phyloP scores from a whole-genome alignment of 1,140 invertebrate genomes.

The Heliconius congener region DNA sequence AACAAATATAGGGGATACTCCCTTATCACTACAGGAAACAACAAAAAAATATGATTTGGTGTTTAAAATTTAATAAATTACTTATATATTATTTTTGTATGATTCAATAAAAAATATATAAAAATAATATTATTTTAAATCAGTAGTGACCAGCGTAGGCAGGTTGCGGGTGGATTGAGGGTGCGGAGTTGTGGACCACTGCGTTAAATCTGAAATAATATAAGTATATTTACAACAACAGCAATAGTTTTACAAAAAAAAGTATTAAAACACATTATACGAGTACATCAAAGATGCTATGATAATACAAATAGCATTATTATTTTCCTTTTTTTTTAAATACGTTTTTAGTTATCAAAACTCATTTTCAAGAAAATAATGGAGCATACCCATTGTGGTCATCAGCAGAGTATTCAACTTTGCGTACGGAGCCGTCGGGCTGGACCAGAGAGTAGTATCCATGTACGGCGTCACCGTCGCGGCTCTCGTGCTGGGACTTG shows the following conservation, averaged over 20 bases:
- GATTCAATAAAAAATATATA: slow-evolving; percentile 4
- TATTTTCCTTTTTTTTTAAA: neutral
- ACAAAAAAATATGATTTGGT: slow-evolving; percentile 11
- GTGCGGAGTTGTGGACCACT: slow-evolving; percentile 82
- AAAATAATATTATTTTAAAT: slow-evolving; percentile 16
- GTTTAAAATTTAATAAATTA: neutral
- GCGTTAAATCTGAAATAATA: slow-evolving; percentile 82
- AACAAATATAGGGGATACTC: neutral
- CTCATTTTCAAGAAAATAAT: neutral
- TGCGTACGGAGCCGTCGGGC: slow-evolving; percentile 67
- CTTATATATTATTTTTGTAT: slow-evolving; percentile 8
- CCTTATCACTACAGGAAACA: neutral
- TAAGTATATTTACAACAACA: neutral
- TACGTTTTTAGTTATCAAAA: too few relatives aligned
- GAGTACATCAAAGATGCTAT: too few relatives aligned
- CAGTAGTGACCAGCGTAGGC: slow-evolving; percentile 41
- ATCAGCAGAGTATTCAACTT: slow-evolving; percentile 70
- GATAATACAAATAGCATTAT: neutral
- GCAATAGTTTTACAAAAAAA: neutral
- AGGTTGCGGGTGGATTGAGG: slow-evolving; percentile 41
- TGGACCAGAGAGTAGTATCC: slow-evolving; percentile 83
- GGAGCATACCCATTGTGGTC: slow-evolving; percentile 61
- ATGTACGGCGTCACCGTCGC: slow-evolving; percentile 83
- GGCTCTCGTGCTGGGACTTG: slow-evolving; percentile 70
- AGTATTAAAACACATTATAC: slow-evolving; percentile 11